These are phyloP conservation scores for Coreoperca whiteheadi DNA, from an alignment of 2,113 vertebrate genomes.

Conservation along the genomic window DNA sequence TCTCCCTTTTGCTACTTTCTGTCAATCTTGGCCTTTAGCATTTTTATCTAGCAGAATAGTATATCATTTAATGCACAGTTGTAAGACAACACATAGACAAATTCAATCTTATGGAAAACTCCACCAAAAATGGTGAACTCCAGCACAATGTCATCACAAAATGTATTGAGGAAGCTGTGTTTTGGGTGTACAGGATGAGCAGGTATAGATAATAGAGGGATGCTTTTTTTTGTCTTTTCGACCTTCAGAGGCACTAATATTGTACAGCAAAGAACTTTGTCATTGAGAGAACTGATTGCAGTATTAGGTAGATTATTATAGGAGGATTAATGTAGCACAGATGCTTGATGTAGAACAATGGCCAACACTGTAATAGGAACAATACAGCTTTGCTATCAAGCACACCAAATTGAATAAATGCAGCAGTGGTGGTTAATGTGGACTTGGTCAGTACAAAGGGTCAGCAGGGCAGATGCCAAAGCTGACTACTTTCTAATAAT, in stretches of 20 bases:
- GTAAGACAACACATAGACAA: not conserved
- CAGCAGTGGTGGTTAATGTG: not conserved
- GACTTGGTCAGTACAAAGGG: conserved; percentile 8
- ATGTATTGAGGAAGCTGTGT: not conserved
- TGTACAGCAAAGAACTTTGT: not conserved
- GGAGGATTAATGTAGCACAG: conserved; percentile 23
- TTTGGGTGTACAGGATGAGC: not conserved
- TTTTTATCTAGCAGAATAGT: not conserved
- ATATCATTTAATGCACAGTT: not conserved
- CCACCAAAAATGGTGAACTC: not conserved
- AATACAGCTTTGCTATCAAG: conserved; percentile 5
- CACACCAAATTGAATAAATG: conserved; percentile 17
- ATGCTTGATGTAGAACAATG: conserved; percentile 23
- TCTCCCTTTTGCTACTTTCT: not conserved
- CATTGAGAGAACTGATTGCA: not conserved
- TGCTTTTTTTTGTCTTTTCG: not conserved
- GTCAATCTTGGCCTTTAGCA: not conserved
- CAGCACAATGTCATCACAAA: not conserved
- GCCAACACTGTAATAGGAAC: not conserved
- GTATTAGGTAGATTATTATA: not conserved
- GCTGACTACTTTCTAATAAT: conserved; percentile 28
- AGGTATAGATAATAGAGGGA: not conserved
- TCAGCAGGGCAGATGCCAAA: conserved; percentile 28
- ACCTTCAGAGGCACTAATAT: not conserved
- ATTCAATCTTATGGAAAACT: not conserved